Base-by-base conservation (phyloP, 2,797 vertebrate species). In the Echeneis naucrates region DNA sequence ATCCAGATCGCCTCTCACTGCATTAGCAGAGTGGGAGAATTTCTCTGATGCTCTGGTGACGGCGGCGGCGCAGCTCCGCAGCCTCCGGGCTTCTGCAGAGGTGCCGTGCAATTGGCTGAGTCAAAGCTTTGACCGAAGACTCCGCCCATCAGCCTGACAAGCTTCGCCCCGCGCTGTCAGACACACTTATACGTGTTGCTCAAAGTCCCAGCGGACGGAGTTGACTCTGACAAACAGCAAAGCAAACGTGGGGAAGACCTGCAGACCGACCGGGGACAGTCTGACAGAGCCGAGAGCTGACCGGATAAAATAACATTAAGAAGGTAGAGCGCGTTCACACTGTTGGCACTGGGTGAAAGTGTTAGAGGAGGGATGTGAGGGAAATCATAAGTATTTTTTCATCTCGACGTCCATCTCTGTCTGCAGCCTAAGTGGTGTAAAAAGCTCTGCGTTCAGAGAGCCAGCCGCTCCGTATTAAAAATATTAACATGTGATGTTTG, bases 81-180 rank as follows among this genome's bases (percentile, higher is more conserved):
- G 69, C 57, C 77, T 72, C 68, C 35, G 75, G 87, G 85, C 21
- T 79, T 83, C 83, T 19, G 87, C 81, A 74, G 86, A 92, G 70
- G 74, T 65, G 57, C 24, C 45, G 74, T 73, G 75, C 88, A 86
- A 96, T 96, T 95, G 95, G 95, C 92, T 93, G 90, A 90, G 87
- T 91, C 92, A 85, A 90, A 93, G 92, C 68, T 92, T 53, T n/a
- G 62, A 51, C 32, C 60, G 44, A n/a, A 77, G 82, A 77, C 90
- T 93, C 95, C 95, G 85, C 95, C 93, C 85, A 57, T 23, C 51
- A 75, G 75, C 70, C 83, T 88, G 91, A 90, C 87, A 83, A 88
- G 83, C 81, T 88, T 88, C 75, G 85, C 86, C 88, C 88, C 55
- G 78, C 71, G 81, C 89, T 89, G 89, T 85, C 91, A 92, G 85